Conservation (phyloP, 2,797 vertebrate species). For the Passerculus sandwichensis region DNA sequence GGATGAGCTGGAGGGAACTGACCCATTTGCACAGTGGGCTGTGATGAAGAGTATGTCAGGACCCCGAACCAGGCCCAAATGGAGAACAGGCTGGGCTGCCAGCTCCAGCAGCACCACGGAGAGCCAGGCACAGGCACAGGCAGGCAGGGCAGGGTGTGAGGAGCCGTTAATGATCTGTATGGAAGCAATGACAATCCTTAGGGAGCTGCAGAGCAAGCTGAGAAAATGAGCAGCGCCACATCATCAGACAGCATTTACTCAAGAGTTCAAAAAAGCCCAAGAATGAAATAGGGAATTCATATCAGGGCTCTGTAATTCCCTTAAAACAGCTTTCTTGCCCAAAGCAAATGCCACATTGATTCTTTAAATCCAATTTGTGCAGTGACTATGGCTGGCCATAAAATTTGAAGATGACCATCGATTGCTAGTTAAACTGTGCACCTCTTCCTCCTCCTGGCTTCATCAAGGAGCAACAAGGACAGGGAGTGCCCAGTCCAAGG, state of each 20-base stretch:
- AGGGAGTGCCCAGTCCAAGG: background rate
- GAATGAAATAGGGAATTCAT: background rate
- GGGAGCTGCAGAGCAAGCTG: background rate
- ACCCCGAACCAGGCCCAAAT: rapidly evolving
- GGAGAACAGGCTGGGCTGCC: background rate
- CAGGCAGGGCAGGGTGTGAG: background rate
- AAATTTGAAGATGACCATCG: background rate
- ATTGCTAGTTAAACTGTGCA: background rate
- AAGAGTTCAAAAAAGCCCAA: background rate
- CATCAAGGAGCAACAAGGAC: background rate
- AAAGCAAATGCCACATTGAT: background rate
- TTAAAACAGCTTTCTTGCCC: background rate
- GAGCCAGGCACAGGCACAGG: background rate
- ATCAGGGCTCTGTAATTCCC: background rate
- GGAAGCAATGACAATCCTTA: background rate
- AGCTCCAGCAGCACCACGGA: background rate
- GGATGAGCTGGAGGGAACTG: background rate
- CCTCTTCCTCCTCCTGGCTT: background rate
- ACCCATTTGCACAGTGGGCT: background rate
- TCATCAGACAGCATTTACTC: background rate
- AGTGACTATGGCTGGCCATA: background rate
- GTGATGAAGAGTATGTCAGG: rapidly evolving
- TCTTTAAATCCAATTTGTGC: background rate
- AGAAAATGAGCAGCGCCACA: background rate
- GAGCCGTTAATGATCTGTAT: background rate